Base-by-base conservation (phyloP, 1,140 invertebrate genomes). In the Lucilia sericata region DNA sequence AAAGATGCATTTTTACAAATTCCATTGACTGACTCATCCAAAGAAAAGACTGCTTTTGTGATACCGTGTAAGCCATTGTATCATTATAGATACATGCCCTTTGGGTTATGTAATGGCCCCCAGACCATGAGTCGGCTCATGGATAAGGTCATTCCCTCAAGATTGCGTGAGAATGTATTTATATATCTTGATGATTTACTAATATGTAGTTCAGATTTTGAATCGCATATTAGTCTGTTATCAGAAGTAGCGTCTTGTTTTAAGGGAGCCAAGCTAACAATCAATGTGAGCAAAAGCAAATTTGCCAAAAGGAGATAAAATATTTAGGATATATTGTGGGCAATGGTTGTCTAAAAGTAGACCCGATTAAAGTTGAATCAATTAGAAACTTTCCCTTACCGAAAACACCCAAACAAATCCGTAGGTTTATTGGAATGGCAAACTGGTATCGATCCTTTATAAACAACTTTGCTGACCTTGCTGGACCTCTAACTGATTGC, bases 21-120 rank as follows among this genome's bases (percentile, higher is more conserved):
- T 14, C 82, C 60, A 7, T 60, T 87, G 30, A 83, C 85, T 0
- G 19, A 80, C 8, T 75, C 84, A 9, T 85, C 83, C 14, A 80
- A 84, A 49, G 84, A 86, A 13, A 92, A 92, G 81, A 92, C 92
- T 2, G 91, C 88, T 0, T 91, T 92, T 76, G 85, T 86, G 14
- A 85, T 85, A 14, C 85, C 87, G 88, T 65, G 85, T 88, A 12
- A 88, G 87, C 42, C 36, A 36, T 36, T 36, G 8, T 36, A 36
- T 36, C 36, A 36, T 36, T 36, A 36, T 36, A 36, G 8, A 36
- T 36, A 36, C 36, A 36, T 36, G 36, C 36, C 36, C 3, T 36
- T 36, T 36, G 36, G 36, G 36, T 36, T 36, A 36, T 36, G 36
- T 36, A 36, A 36, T 36, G 36, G 36, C 3, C 36, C 36, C 36